Evolutionary conservation across 2,113 vertebrate species (phyloP).

Genomic region (Otus sunia): DNA sequence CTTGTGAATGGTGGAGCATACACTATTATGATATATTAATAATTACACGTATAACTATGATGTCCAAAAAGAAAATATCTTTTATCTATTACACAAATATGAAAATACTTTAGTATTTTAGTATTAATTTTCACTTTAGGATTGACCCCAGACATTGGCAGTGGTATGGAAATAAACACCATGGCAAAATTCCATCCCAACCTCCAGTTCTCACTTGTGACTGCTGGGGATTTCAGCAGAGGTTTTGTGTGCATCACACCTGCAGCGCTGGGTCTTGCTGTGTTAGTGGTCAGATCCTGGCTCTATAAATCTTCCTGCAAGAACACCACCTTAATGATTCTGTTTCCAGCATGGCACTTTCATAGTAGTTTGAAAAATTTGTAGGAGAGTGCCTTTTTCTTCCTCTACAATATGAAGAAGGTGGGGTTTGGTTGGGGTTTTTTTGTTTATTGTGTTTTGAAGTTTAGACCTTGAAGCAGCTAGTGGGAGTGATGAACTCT

Average conservation of each 20-base stretch:
- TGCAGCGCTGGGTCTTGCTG: not conserved
- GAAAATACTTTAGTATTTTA: not conserved
- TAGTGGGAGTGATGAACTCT: not conserved
- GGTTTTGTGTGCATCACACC: not conserved
- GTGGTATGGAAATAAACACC: not conserved
- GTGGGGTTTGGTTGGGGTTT: not conserved
- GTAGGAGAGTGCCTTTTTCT: not conserved
- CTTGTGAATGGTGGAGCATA: not conserved
- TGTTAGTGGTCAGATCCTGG: not conserved
- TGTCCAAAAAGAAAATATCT: not conserved
- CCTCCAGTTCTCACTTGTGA: not conserved
- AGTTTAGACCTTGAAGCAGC: not conserved
- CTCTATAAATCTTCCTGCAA: not conserved
- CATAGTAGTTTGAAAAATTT: not conserved
- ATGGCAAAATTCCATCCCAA: not conserved
- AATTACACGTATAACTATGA: not conserved
- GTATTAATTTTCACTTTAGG: not conserved
- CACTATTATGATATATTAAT: not conserved
- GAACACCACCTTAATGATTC: not conserved
- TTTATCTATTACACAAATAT: not conserved
- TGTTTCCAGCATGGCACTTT: not conserved
- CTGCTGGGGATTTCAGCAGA: not conserved
- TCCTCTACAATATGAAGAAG: not conserved
- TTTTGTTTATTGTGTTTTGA: not conserved
- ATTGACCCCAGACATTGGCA: not conserved